These are phyloP conservation scores for Neodontobutis hainanensis DNA, from an alignment of 2,113 vertebrate species.

Conservation along the genomic window DNA sequence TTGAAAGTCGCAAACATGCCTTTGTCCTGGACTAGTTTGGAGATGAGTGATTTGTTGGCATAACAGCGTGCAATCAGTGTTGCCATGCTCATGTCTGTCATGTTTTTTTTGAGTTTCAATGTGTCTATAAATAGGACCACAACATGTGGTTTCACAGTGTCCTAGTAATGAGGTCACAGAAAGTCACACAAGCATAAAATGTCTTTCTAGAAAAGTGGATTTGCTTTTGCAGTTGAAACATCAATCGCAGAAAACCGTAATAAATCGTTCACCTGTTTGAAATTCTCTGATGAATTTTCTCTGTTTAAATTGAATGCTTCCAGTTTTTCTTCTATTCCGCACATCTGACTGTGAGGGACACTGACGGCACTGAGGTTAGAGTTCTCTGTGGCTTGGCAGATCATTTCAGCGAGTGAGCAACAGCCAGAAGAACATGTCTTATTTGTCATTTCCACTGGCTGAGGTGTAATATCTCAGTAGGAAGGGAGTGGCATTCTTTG, in stretches of 20 bases:
- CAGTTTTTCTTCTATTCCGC: too few relatives aligned
- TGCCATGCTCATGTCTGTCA: not conserved
- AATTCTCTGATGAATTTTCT: too few relatives aligned
- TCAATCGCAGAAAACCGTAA: not conserved
- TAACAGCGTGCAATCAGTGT: not conserved
- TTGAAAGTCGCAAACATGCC: conserved; percentile 38
- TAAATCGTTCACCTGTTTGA: too few relatives aligned
- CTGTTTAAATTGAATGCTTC: too few relatives aligned
- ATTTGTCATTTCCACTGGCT: conserved; percentile 13
- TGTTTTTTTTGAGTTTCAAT: conserved; percentile 11
- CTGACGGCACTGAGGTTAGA: conserved; percentile 8
- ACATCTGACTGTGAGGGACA: conserved; percentile 6
- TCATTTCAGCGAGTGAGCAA: conserved; percentile 18
- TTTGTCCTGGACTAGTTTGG: not conserved
- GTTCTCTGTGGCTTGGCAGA: conserved; percentile 24
- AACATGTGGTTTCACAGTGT: conserved; percentile 7
- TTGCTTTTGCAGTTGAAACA: not conserved
- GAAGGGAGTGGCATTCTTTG: not conserved
- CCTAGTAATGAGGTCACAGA: conserved; percentile 27
- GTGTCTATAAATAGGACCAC: not conserved
- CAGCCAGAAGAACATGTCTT: not conserved
- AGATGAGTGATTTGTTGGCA: too few relatives aligned
- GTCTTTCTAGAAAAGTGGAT: not conserved
- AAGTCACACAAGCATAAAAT: conserved; percentile 6
- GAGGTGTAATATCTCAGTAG: conserved; percentile 13